A percentile compares a stretch with the other conserved stretches of the same genome.
Conservation (phyloP, 2,797 vertebrate species). For the Nasua narica region DNA sequence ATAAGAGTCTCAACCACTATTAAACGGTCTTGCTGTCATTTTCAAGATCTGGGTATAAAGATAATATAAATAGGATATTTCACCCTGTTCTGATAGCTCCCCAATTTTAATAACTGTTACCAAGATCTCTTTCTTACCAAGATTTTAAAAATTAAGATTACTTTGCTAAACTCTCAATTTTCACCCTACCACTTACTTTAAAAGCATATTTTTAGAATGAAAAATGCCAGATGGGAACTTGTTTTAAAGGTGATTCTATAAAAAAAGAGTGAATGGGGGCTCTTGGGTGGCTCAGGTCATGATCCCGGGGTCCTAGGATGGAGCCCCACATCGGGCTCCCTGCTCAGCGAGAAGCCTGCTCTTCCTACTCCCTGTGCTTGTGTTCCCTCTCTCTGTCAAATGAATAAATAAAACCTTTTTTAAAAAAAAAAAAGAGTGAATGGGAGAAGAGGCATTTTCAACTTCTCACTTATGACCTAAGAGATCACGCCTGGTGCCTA, state of each 20-base stretch:
- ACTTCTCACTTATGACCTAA: background rate
- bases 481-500: background rate
- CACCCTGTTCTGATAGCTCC: background rate
- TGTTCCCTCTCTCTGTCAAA: too few species aligned
- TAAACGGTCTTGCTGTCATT: background rate
- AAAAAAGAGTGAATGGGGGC: background rate
- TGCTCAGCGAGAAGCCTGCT: too few species aligned
- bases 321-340: too few species aligned
- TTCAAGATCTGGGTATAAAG: background rate
- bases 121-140: background rate
- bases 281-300: too few species aligned
- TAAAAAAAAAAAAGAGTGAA: background rate
- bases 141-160: background rate
- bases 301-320: too few species aligned
- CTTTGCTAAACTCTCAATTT: background rate
- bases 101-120: background rate
- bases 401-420: too few species aligned
- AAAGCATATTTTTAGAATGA: background rate
- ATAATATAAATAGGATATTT: background rate
- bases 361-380: too few species aligned
- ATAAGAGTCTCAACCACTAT: background rate
- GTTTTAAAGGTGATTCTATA: background rate
- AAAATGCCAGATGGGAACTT: background rate
- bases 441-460: background rate
- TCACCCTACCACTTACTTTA: background rate